phyloP scores from a whole-genome alignment of 2,797 vertebrate species.

The Lacerta viridis region DNA sequence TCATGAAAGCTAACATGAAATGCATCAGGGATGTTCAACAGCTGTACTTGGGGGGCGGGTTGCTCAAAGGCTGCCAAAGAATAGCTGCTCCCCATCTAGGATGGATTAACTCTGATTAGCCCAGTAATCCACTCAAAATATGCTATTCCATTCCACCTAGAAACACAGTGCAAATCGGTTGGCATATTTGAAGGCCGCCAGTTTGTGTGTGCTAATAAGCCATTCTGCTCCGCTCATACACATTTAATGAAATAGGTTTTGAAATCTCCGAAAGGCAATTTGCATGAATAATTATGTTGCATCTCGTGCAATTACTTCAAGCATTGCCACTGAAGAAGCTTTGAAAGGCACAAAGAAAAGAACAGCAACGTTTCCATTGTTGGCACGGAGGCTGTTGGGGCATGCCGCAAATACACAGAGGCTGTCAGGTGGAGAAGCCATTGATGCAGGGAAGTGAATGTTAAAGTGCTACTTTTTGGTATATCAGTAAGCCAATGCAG shows the following conservation, averaged over 20 bases:
- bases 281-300: constrained; percentile 66
- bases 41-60: not conserved
- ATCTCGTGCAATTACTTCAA: constrained; percentile 67
- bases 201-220: constrained; percentile 52
- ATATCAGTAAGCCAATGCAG: constrained; percentile 48
- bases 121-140: constrained; percentile 61
- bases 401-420: constrained; percentile 39
- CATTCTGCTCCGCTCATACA: constrained; percentile 56
- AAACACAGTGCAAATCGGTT: constrained; percentile 39
- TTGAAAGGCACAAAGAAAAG: constrained; percentile 37
- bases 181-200: constrained; percentile 57
- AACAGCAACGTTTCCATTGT: constrained; percentile 46
- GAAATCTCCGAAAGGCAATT: constrained; percentile 65
- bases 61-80: constrained; percentile 17
- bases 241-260: constrained; percentile 30
- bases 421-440: constrained; percentile 37
- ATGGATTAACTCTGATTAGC: constrained; percentile 58
- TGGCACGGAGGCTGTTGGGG: constrained; percentile 62
- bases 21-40: not conserved
- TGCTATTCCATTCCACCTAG: constrained; percentile 60
- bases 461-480: constrained; percentile 53
- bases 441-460: constrained; percentile 42
- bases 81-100: not conserved
- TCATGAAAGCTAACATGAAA: not conserved
- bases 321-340: constrained; percentile 8